A percentile compares a stretch with the other conserved stretches of the same genome.
Evolutionary conservation across 2,888 invertebrate genomes (phyloP).

Genomic region (Epinotia bilunana): DNA sequence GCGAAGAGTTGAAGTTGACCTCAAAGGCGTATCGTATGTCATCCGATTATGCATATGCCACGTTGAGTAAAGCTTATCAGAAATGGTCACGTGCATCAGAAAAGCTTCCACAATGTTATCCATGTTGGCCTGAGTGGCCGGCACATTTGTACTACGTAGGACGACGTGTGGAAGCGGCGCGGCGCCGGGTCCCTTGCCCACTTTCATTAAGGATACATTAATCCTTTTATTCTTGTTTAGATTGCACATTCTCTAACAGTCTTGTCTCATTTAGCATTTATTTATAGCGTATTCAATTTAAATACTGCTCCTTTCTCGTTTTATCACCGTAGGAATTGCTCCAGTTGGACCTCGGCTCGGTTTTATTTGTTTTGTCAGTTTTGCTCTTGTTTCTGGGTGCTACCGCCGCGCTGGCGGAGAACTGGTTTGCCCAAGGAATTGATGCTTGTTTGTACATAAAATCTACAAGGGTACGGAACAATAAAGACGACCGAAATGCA

Average conservation of each 20-base stretch:
- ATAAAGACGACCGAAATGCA: conserved; percentile 33
- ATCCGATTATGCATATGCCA: conserved; percentile 15
- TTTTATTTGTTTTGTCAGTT: conserved; percentile 76
- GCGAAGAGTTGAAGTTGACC: too few relatives aligned
- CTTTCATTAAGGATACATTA: conserved; percentile 78
- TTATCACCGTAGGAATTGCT: conserved; percentile 75
- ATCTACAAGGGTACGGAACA: conserved; percentile 36
- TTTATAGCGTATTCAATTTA: conserved; percentile 82
- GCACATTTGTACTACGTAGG: conserved; percentile 46
- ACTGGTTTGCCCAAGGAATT: conserved; percentile 43
- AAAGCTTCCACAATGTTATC: conserved; percentile 2
- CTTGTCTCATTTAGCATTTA: conserved; percentile 82
- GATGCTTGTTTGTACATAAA: conserved; percentile 43
- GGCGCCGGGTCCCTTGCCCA: conserved; percentile 56
- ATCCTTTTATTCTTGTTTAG: conserved; percentile 78
- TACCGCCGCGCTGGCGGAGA: conserved; percentile 59
- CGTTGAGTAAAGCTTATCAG: neutral
- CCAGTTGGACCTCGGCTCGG: conserved; percentile 67
- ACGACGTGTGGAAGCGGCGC: conserved; percentile 50
- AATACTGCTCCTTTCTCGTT: conserved; percentile 77
- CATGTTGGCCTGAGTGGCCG: conserved; percentile 17
- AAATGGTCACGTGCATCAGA: conserved; percentile 1
- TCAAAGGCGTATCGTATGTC: too few relatives aligned
- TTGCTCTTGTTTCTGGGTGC: conserved; percentile 65
- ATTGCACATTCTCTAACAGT: conserved; percentile 76